Conservation (phyloP, 1,140 invertebrate species). For the Saccostrea cuccullata region DNA sequence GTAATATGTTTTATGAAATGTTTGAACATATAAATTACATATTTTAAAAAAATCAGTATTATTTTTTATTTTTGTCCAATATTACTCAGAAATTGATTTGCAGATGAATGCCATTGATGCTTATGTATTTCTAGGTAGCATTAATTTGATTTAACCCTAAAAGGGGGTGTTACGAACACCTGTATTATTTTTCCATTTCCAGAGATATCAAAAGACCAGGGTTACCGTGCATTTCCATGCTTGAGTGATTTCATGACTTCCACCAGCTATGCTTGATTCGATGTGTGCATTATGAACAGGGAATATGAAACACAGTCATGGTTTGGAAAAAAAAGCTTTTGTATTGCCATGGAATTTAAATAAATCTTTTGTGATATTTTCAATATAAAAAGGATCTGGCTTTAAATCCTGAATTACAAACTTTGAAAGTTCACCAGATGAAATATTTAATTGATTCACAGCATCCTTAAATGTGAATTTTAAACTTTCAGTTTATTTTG, state of each 20-base stretch:
- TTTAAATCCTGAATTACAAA: neutral
- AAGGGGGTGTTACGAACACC: neutral
- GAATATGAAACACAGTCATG: neutral
- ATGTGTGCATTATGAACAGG: neutral
- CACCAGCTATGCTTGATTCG: neutral
- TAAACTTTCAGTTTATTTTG: neutral
- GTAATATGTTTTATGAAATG: no score
- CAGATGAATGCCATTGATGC: no score
- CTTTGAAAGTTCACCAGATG: neutral
- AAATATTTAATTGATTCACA: neutral
- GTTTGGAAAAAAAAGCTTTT: neutral
- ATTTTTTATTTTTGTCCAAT: no score
- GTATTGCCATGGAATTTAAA: constrained; percentile 23
- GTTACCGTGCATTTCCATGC: neutral
- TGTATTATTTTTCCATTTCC: constrained; percentile 7
- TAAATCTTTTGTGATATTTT: constrained; percentile 20
- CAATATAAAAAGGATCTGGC: neutral
- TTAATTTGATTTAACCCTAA: neutral
- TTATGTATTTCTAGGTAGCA: no score
- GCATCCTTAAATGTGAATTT: neutral
- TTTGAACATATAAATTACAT: no score
- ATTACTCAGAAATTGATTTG: no score
- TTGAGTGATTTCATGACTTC: neutral
- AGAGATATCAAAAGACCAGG: neutral
- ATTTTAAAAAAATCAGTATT: no score